Evolutionary conservation across 1,140 invertebrate genomes (phyloP).

Genomic region (Apis cerana): DNA sequence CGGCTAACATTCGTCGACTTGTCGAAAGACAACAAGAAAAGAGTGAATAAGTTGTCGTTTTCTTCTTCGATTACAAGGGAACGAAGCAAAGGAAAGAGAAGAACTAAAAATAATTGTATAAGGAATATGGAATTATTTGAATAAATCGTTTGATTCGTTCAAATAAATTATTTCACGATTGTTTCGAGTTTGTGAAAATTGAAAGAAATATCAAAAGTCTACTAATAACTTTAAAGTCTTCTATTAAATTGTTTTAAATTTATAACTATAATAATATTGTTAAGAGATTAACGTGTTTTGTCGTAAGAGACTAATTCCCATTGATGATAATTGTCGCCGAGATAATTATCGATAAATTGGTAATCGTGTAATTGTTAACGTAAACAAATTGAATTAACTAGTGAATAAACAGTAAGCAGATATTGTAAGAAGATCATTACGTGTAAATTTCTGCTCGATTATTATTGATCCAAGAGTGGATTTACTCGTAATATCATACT

Average conservation of each 20-base stretch:
- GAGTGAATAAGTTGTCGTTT: neutral
- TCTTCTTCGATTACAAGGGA: neutral
- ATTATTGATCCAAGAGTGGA: neutral
- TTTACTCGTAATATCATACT: neutral
- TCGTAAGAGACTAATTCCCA: neutral
- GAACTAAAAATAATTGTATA: neutral
- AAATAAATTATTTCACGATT: neutral
- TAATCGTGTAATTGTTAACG: neutral
- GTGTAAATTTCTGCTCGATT: neutral
- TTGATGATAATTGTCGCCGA: neutral
- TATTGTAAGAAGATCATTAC: neutral
- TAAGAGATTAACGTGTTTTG: neutral
- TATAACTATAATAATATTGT: neutral
- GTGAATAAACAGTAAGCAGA: neutral
- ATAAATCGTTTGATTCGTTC: neutral
- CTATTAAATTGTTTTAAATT: slow-evolving; percentile 11
- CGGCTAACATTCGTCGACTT: too few species aligned
- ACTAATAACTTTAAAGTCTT: neutral
- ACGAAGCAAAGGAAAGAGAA: neutral
- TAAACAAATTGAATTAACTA: slow-evolving; percentile 1
- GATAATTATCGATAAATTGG: neutral
- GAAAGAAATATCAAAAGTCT: neutral
- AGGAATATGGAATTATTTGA: slow-evolving; percentile 1
- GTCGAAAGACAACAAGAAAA: too few species aligned
- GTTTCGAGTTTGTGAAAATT: too few species aligned